Evolutionary conservation across 2,888 invertebrate species (phyloP), one percentile per base, ranked within the genome.

Genomic region (Dinocampus coccinellae): DNA sequence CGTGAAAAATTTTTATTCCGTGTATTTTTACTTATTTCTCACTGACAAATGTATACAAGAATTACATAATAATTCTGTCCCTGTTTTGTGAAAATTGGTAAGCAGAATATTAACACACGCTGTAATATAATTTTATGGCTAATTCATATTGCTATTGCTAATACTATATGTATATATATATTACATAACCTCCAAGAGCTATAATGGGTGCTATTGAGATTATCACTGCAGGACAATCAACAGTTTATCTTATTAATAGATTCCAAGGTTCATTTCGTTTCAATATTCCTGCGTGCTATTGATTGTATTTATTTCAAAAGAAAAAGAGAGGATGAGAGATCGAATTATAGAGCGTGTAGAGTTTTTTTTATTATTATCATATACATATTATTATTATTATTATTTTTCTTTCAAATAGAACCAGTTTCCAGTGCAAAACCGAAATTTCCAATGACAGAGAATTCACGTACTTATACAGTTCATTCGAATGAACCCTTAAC

Each of bases 341-440:
- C 9, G 20, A 29, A 26, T 63, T n/a, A 26, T 53, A 39, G 39
- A 39, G 62, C 62, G 24, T 13, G 10, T 10, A 62, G 24, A 34
- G n/a, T 24, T 16, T 22, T 16, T n/a, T 53, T 67, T 13, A 34
- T 33, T 29, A 53, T 16, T 16, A 22, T 29, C 20, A 61, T 61
- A n/a, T n/a, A n/a, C n/a, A n/a, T n/a, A n/a, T n/a, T n/a, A n/a
- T n/a, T n/a, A n/a, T 63, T 42, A 65, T 69, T 75, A 73, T 60
- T 53, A 47, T 60, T 76, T 70, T 69, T 60, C 16, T 33, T 77
- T 77, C 76, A 68, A 61, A 55, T 87, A 93, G 93, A 94, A 90
- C 94, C 95, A 80, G 91, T 94, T 89, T 93, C 93, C 88, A 93
- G 92, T 86, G 80, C 83, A 72, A 87, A 87, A 80, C 89, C 89